phyloP scores from a whole-genome alignment of 2,113 vertebrate species.

The Nipponia nippon region DNA sequence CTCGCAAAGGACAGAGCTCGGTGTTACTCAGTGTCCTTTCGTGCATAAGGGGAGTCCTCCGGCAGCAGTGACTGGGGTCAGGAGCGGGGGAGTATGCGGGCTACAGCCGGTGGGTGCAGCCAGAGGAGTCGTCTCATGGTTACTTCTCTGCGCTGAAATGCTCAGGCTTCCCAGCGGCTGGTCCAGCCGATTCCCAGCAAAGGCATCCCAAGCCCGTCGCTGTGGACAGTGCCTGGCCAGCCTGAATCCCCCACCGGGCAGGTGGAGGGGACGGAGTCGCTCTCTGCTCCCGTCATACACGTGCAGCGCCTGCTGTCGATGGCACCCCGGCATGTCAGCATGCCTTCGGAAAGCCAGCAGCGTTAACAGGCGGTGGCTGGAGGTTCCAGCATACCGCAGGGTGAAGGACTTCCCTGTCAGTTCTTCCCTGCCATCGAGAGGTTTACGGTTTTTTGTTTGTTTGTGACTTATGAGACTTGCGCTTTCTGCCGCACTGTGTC shows the following conservation, averaged over 20 bases:
- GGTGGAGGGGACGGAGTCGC: not conserved
- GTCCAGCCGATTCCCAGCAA: not conserved
- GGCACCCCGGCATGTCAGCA: not conserved
- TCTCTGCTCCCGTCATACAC: accelerated
- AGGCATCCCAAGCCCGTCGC: not conserved
- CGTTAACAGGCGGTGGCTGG: accelerated
- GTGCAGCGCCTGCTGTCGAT: not conserved
- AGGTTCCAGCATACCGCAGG: not conserved
- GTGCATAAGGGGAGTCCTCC: not conserved
- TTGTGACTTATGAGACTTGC: too few species aligned
- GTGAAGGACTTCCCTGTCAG: too few species aligned
- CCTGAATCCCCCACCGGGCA: accelerated
- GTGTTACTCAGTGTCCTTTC: accelerated
- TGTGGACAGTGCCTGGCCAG: not conserved
- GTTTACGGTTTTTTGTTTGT: not conserved
- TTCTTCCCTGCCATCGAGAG: not conserved
- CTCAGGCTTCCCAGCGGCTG: not conserved
- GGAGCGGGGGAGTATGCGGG: not conserved
- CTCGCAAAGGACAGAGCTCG: accelerated
- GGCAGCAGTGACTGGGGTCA: accelerated
- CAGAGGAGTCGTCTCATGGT: not conserved
- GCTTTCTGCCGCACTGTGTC: not conserved
- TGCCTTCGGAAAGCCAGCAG: not conserved
- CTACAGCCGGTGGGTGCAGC: accelerated
- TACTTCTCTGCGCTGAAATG: accelerated